phyloP scores from a whole-genome alignment of 1,140 invertebrate species.

The Dreissena rostriformis region DNA sequence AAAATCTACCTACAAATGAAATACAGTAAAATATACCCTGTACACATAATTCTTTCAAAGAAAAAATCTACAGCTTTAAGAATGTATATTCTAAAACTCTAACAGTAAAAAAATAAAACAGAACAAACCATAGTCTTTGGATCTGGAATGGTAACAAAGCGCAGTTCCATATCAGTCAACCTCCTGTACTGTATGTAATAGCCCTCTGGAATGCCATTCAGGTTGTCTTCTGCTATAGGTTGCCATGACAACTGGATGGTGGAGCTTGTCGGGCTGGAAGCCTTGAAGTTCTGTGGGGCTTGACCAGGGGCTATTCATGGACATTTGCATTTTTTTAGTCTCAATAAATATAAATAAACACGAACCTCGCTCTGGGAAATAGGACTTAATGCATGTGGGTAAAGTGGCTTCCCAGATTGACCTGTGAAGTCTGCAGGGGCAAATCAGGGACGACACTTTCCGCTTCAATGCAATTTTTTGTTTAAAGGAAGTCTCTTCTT shows the following conservation, averaged over 20 bases:
- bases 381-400: no score
- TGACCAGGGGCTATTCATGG: slow-evolving; percentile 26
- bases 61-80: no score
- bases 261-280: slow-evolving; percentile 3
- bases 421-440: no score
- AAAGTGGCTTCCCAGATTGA: no score
- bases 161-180: slow-evolving; percentile 6
- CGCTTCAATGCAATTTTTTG: no score
- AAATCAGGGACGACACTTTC: no score
- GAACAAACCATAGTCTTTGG: slow-evolving; percentile 14
- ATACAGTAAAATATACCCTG: no score
- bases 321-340: no score
- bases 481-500: no score
- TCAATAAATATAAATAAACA: no score
- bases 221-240: slow-evolving; percentile 21
- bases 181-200: slow-evolving; percentile 50
- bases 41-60: no score
- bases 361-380: no score
- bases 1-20: neutral
- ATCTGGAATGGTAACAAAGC: slow-evolving; percentile 37
- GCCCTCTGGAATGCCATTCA: slow-evolving; percentile 44
- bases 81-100: neutral
- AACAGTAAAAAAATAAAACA: neutral
- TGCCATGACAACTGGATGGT: slow-evolving; percentile 45
- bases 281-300: slow-evolving; percentile 43